Percentiles rank a stretch among this genome's conserved stretches.
Conservation (phyloP, 2,113 vertebrate genomes). For the Callithrix jacchus region DNA sequence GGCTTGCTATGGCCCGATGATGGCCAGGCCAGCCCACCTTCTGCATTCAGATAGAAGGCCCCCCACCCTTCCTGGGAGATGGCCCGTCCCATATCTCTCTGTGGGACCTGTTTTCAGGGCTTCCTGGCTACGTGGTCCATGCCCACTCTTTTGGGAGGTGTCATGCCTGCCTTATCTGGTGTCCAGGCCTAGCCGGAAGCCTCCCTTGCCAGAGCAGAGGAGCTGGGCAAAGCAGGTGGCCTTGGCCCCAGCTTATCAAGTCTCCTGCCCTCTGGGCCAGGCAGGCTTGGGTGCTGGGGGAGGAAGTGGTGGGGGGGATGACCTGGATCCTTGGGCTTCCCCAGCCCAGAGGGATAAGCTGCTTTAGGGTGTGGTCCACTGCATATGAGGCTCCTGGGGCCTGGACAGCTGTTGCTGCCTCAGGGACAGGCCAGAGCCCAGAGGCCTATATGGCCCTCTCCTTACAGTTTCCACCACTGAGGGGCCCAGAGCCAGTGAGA, state of each 20-base stretch:
- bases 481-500: not conserved
- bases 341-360: slow-evolving; percentile 47
- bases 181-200: slow-evolving; percentile 9
- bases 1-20: no score
- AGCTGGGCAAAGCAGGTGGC: not conserved
- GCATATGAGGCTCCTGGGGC: not conserved
- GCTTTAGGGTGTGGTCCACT: not conserved
- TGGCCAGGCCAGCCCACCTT: not conserved
- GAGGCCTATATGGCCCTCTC: not conserved
- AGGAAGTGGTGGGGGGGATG: not conserved
- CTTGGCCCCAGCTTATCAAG: slow-evolving; percentile 61
- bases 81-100: not conserved
- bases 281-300: not conserved
- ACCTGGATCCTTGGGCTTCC: slow-evolving; percentile 14
- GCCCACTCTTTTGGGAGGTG: not conserved
- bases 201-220: not conserved
- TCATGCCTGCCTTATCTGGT: not conserved
- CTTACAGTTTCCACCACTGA: not conserved
- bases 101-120: not conserved
- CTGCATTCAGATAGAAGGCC: not conserved
- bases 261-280: not conserved
- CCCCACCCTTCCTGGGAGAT: not conserved
- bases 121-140: not conserved
- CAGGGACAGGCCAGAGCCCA: not conserved
- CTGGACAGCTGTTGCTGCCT: not conserved